Conservation (phyloP, 2,888 invertebrate species). For the Scaeva pyrastri region DNA sequence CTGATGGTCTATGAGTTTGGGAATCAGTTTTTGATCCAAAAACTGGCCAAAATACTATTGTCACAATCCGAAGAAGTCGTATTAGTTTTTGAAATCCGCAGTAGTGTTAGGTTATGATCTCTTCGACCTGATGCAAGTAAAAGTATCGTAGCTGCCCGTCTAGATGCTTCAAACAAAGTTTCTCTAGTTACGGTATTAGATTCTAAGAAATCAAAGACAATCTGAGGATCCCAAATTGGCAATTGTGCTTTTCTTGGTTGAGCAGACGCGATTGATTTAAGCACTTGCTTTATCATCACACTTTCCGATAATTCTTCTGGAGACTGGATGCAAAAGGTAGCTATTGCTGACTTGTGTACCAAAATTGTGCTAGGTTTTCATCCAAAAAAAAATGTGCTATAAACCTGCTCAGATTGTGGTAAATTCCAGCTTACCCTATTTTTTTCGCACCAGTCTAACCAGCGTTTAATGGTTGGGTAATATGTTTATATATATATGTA, state of each 20-base stretch:
- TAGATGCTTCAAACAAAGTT: slow-evolving; percentile 32
- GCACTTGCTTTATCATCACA: slow-evolving; percentile 29
- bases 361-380: slow-evolving; percentile 46
- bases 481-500: slow-evolving; percentile 38
- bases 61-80: slow-evolving; percentile 22
- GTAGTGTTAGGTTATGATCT: slow-evolving; percentile 39
- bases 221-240: slow-evolving; percentile 47
- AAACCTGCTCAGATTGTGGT: slow-evolving; percentile 27
- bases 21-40: slow-evolving; percentile 47
- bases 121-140: not conserved
- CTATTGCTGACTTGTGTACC: slow-evolving; percentile 32
- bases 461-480: slow-evolving; percentile 42
- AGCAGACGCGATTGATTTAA: slow-evolving; percentile 34
- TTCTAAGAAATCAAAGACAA: slow-evolving; percentile 43
- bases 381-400: slow-evolving; percentile 38
- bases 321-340: slow-evolving; percentile 28
- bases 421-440: slow-evolving; percentile 18
- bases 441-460: slow-evolving; percentile 22
- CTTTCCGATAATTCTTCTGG: slow-evolving; percentile 21
- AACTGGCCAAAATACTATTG: slow-evolving; percentile 19
- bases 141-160: not conserved
- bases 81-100: slow-evolving; percentile 28
- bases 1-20: slow-evolving; percentile 23
- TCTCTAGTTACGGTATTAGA: slow-evolving; percentile 1
- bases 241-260: slow-evolving; percentile 28